These are phyloP conservation scores for Drosophila paucipuncta DNA, from an alignment of 2,888 invertebrate species.

Conservation along the genomic window DNA sequence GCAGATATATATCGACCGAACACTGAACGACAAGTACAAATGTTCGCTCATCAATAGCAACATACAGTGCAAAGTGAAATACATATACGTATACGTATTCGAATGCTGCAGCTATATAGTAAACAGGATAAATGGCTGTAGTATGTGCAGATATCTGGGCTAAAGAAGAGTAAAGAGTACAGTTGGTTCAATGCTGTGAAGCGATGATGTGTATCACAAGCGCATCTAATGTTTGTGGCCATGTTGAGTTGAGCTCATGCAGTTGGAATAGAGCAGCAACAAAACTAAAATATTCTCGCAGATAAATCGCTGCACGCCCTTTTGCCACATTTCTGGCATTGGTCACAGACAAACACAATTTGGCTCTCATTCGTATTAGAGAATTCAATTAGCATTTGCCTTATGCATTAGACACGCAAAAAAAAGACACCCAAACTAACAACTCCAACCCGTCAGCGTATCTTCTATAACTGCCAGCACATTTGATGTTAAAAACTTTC, in stretches of 20 bases:
- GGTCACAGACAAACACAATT: slow-evolving; percentile 43
- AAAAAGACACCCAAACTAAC: background rate
- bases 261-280: background rate
- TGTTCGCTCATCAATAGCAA: slow-evolving; percentile 68
- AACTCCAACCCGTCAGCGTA: slow-evolving; percentile 2
- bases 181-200: slow-evolving; percentile 6
- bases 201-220: slow-evolving; percentile 52
- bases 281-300: slow-evolving; percentile 15
- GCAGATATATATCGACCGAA: slow-evolving; percentile 59
- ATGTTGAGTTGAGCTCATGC: slow-evolving; percentile 33
- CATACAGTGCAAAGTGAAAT: slow-evolving; percentile 51
- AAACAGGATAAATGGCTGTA: slow-evolving; percentile 52
- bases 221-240: slow-evolving; percentile 67
- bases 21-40: slow-evolving; percentile 74
- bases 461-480: slow-evolving; percentile 21
- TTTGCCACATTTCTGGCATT: slow-evolving; percentile 12
- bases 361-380: slow-evolving; percentile 44
- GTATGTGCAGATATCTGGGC: slow-evolving; percentile 36
- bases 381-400: slow-evolving; percentile 76
- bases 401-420: slow-evolving; percentile 66
- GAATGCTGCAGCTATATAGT: background rate
- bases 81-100: background rate
- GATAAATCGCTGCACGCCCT: slow-evolving; percentile 21
- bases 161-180: slow-evolving; percentile 5
- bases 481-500: slow-evolving; percentile 49